Base-by-base conservation (phyloP, 2,797 vertebrate genomes). In the Danio albolineatus region DNA sequence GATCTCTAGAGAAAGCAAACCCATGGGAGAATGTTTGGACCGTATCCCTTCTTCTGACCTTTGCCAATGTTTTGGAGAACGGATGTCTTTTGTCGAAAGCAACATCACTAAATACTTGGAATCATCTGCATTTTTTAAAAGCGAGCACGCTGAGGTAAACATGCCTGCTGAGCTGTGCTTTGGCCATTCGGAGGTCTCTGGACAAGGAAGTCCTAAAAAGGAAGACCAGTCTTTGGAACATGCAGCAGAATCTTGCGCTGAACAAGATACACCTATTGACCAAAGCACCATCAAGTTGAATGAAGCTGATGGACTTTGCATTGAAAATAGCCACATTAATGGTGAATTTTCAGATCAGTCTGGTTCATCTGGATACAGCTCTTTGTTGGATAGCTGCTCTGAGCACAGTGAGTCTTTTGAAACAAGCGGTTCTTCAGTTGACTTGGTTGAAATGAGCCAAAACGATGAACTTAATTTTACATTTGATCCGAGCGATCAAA, bases 131-230 rank as follows among this genome's bases (percentile, higher is more conserved):
- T 82, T 82, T 76, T 74, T 78, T 64, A 69, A 54, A 56, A 83
- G 66, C 59, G 73, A 78, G 49, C 62, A 12, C 9, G 76, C 83
- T n/a, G 53, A 87, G 69, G 85, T 86, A 81, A 86, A 54, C 80
- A 89, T 92, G 90, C 87, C 91, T 36, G 73, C 88, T 77, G 91
- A 91, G 79, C 87, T 91, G 85, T 91, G 89, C 82, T 84, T 82
- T 57, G 86, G 73, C 59, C 80, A 81, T 21, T 56, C 74, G 6
- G 85, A 88, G 41, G 80, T 86, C 76, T 78, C 88, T 36, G 88
- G 86, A 81, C 83, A 84, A 72, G 77, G 78, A 80, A 88, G 85
- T 86, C 77, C 72, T 81, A 83, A 62, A 57, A 87, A 87, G 83
- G 74, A 89, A 57, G 85, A 28, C 8, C 67, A 83, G 57, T 43